These are phyloP conservation scores for Actinopyga echinites DNA, from an alignment of 53 echinoderm and acorn worm species.

Conservation along the genomic window DNA sequence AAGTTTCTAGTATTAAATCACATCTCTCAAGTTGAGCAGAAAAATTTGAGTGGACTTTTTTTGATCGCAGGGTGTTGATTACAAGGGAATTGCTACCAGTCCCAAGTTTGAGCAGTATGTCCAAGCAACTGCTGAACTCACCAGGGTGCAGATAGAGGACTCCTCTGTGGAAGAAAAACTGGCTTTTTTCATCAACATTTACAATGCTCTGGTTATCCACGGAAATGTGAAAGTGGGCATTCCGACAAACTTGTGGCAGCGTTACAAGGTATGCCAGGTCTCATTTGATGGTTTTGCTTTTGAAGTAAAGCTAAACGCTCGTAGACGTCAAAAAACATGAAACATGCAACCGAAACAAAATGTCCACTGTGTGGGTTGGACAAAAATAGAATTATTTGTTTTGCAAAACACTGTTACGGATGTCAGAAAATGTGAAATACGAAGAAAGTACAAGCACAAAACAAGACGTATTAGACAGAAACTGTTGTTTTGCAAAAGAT, in stretches of 20 bases:
- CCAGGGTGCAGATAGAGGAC: conserved; percentile 64
- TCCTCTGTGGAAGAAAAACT: conserved; percentile 84
- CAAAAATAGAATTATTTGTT: no score
- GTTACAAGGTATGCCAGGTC: conserved; percentile 77
- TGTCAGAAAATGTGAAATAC: no score
- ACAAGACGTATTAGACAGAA: no score
- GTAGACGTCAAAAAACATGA: no score
- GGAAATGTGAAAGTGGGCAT: conserved; percentile 85
- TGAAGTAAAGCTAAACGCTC: no score
- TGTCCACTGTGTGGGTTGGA: no score
- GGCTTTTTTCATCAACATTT: conserved; percentile 96
- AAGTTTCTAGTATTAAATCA: background rate
- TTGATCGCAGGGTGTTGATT: conserved; percentile 74
- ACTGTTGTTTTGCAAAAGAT: no score
- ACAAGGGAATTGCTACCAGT: conserved; percentile 78
- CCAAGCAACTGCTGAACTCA: conserved; percentile 78
- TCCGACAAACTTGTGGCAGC: conserved; percentile 86
- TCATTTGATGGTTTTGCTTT: no score
- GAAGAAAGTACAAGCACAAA: no score
- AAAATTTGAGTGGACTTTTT: background rate
- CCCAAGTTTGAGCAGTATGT: conserved; percentile 75
- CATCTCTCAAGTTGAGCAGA: background rate
- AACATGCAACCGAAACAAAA: no score
- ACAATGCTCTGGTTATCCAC: conserved; percentile 97
- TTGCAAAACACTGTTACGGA: no score